phyloP scores from a whole-genome alignment of 1,140 invertebrate species.

The Nylanderia fulva region DNA sequence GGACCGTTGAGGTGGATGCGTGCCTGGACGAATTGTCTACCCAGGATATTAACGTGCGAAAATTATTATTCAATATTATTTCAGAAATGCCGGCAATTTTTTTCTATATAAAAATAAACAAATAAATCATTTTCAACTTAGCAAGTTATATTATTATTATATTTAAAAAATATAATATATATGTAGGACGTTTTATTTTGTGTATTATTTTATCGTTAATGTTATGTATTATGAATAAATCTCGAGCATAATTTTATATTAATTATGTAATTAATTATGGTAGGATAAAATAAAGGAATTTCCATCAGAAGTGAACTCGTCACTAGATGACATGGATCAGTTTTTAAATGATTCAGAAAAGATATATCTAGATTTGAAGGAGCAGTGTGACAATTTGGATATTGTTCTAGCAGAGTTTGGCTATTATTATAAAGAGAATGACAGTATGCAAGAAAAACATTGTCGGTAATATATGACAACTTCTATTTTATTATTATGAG shows the following conservation, averaged over 20 bases:
- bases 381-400: slow-evolving; percentile 53
- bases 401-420: slow-evolving; percentile 63
- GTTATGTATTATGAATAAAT: background rate
- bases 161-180: too few species aligned
- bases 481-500: background rate
- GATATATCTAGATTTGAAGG: slow-evolving; percentile 56
- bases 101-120: background rate
- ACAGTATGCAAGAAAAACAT: background rate
- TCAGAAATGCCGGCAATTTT: background rate
- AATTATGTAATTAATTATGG: background rate
- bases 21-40: slow-evolving; percentile 31
- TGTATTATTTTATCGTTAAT: background rate
- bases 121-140: too few species aligned
- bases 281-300: slow-evolving; percentile 31
- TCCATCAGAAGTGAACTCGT: slow-evolving; percentile 3
- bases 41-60: background rate
- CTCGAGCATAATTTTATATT: background rate
- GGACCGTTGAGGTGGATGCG: slow-evolving; percentile 25
- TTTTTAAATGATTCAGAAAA: slow-evolving; percentile 15
- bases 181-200: too few species aligned
- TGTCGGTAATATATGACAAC: background rate
- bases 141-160: too few species aligned
- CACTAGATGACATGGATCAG: slow-evolving; percentile 13
- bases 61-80: background rate
- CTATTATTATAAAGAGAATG: slow-evolving; percentile 41